phyloP scores from a whole-genome alignment of 1,140 invertebrate genomes.

The Asbolus verrucosus region DNA sequence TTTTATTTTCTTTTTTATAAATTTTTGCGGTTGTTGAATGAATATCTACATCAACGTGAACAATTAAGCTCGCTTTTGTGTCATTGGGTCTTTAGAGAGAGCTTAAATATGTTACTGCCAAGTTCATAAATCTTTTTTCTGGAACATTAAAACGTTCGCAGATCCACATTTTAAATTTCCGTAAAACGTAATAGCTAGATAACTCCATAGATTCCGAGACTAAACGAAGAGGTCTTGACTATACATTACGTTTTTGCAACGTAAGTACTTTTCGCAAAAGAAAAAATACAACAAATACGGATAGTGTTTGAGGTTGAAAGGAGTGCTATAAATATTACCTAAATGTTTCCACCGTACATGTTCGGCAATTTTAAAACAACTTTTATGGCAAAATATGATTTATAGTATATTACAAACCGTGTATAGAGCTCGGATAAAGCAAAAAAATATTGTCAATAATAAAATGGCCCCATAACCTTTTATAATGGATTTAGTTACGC shows the following conservation, averaged over 20 bases:
- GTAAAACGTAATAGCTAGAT: slow-evolving; percentile 14
- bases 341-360: slow-evolving; percentile 51
- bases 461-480: slow-evolving; percentile 23
- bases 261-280: background rate
- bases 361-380: slow-evolving; percentile 56
- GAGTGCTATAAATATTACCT: slow-evolving; percentile 52
- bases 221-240: slow-evolving; percentile 14
- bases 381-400: slow-evolving; percentile 57
- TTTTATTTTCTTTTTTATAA: too few species aligned
- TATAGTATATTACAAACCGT: slow-evolving; percentile 42
- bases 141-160: too few species aligned
- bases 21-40: too few species aligned
- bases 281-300: background rate
- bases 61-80: too few species aligned
- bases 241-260: background rate
- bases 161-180: background rate
- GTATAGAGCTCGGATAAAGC: slow-evolving; percentile 11
- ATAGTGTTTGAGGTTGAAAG: slow-evolving; percentile 19
- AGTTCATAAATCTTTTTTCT: too few species aligned
- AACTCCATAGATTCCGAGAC: background rate
- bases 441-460: slow-evolving; percentile 33
- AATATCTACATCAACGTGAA: too few species aligned
- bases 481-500: slow-evolving; percentile 10
- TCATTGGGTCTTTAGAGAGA: too few species aligned
- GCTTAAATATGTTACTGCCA: too few species aligned